Evolutionary conservation across 2,797 vertebrate species (phyloP), one percentile per base, ranked within the genome.

Genomic region (Arremon brunneinucha): DNA sequence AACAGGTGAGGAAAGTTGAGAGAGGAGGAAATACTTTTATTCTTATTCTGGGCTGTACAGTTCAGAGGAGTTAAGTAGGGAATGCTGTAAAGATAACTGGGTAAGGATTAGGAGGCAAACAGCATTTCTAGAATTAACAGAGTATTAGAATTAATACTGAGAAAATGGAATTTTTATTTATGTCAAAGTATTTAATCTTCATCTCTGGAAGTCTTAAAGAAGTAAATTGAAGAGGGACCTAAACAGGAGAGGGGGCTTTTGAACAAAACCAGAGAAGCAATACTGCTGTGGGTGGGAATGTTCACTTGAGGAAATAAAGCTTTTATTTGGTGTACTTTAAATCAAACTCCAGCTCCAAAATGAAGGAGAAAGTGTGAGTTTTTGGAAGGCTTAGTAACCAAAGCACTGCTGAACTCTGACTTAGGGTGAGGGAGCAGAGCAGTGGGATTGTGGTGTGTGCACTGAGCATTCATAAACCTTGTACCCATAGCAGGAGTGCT

Each of bases 361-460:
- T 63, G 32, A 65, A 71, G 37, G 26, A 5, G 8, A 5, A 18
- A 46, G 24, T 24, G 47, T 53, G 72, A 43, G 6, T 41, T 55
- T 46, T 32, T 78, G 62, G n/a, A 28, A 30, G 12, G 15, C 8
- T 21, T 14, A 21, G 14, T 50, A 47, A 81, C 50, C 24, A 50
- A 34, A 93, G 28, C 28, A 2, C 18, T 80, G 43, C 34, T 75
- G 1, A 79, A 21, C 64, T 80, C 41, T 60, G 9, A 23, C 41
- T 64, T 67, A 8, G 11, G 49, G 35, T 53, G 60, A 69, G 30
- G 35, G 35, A 76, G 56, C 75, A 67, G 57, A 83, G 52, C 64
- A 62, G 0, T 0, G 14, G 5, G 14, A 8, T 32, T 59, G 13
- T 39, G 56, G 6, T 34, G n/a, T 87, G 47, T 81, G 30, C 0